Conservation (phyloP, 2,888 invertebrate species). For the Trissoscelio sp. region DNA sequence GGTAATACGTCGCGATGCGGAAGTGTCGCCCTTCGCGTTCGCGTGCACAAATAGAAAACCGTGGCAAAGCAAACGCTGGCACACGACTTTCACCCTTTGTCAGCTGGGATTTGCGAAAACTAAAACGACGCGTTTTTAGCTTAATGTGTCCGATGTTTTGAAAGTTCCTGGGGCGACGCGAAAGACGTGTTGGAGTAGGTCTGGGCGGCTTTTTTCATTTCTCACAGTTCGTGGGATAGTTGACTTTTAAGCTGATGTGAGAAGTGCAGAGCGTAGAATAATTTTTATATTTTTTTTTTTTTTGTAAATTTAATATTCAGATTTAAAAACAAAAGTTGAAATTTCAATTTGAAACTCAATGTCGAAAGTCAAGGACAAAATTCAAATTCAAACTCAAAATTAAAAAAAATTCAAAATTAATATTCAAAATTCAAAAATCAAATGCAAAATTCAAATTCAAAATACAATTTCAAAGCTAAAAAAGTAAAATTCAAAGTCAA, state of each 20-base stretch:
- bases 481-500: too few species aligned
- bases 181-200: conserved; percentile 9
- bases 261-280: too few species aligned
- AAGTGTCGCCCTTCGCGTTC: conserved; percentile 80
- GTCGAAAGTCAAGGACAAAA: too few species aligned
- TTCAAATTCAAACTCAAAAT: too few species aligned
- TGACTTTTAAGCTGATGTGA: conserved; percentile 38
- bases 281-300: too few species aligned
- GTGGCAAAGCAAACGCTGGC: conserved; percentile 53
- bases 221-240: conserved; percentile 32
- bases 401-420: too few species aligned
- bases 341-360: too few species aligned
- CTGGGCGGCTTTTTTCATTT: conserved; percentile 28
- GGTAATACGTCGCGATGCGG: conserved; percentile 76
- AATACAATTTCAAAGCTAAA: too few species aligned
- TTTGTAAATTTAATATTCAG: too few species aligned
- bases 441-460: too few species aligned
- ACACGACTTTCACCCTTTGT: conserved; percentile 50
- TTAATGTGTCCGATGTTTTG: conserved; percentile 60
- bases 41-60: conserved; percentile 67
- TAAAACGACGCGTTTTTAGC: conserved; percentile 56
- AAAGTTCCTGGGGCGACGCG: conserved; percentile 34
- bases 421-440: too few species aligned
- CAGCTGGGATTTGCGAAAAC: conserved; percentile 17
- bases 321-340: too few species aligned